Evolutionary conservation across 2,797 vertebrate genomes (phyloP).

Genomic region (Iguana delicatissima): DNA sequence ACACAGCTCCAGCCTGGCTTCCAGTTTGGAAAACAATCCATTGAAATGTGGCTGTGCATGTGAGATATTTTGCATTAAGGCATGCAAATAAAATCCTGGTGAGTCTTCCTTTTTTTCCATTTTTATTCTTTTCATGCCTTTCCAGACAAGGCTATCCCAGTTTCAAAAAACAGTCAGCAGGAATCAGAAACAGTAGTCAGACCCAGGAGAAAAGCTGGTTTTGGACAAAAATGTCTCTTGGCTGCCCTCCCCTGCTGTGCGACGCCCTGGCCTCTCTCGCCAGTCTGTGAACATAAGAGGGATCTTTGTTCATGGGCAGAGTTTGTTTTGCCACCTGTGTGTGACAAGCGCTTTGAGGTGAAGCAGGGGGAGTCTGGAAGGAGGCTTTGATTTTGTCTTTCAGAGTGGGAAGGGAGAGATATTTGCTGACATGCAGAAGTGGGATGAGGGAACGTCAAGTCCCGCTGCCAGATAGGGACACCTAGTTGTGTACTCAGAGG

Average conservation of each 20-base stretch:
- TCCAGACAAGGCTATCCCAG: not conserved
- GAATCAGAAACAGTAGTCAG: not conserved
- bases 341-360: constrained; percentile 37
- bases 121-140: too few species aligned
- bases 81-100: not conserved
- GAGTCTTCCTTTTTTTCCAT: not conserved
- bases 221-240: constrained; percentile 1
- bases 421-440: constrained; percentile 34
- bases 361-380: not conserved
- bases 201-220: not conserved
- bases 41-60: not conserved
- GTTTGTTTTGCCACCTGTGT: constrained; percentile 48
- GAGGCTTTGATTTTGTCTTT: not conserved
- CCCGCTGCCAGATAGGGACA: not conserved
- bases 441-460: not conserved
- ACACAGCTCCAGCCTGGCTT: not conserved
- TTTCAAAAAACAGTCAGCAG: not conserved
- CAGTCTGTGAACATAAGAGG: constrained; percentile 42
- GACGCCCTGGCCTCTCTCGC: constrained; percentile 14
- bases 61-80: not conserved
- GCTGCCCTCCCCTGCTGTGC: not conserved
- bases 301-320: constrained; percentile 45
- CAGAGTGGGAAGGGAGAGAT: not conserved
- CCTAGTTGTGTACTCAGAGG: constrained; percentile 13
- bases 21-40: not conserved